phyloP scores from a whole-genome alignment of 2,888 invertebrate genomes.

The Chloroclysta siterata region DNA sequence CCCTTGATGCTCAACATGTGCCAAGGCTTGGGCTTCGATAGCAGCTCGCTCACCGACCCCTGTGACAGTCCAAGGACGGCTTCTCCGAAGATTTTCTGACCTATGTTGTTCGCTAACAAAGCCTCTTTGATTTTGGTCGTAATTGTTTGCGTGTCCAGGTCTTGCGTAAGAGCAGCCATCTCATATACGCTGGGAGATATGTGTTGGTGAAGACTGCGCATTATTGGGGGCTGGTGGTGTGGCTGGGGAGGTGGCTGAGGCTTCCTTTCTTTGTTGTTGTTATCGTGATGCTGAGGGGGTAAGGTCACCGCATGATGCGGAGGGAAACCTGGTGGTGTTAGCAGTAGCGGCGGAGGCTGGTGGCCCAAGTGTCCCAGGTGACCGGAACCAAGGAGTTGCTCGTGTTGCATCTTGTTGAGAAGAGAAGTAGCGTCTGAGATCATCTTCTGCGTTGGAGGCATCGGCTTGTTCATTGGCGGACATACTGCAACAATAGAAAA shows the following conservation, averaged over 20 bases:
- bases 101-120: constrained; percentile 97
- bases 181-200: constrained; percentile 98
- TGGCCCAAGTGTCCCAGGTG: constrained; percentile 83
- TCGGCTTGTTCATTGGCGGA: constrained; percentile 89
- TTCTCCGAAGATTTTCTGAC: constrained; percentile 99
- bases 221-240: constrained; percentile 87
- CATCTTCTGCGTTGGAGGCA: constrained; percentile 92
- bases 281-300: constrained; percentile 86
- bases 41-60: constrained; percentile 97
- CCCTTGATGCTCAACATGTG: constrained; percentile 99
- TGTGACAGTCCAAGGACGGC: constrained; percentile 98
- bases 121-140: constrained; percentile 99
- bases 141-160: constrained; percentile 97
- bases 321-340: constrained; percentile 91
- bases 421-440: constrained; percentile 88
- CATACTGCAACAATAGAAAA: constrained; percentile 80
- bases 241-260: constrained; percentile 84
- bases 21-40: constrained; percentile 99
- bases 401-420: constrained; percentile 89
- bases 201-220: constrained; percentile 92
- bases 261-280: constrained; percentile 85
- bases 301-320: constrained; percentile 90
- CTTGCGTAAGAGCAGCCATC: constrained; percentile 98
- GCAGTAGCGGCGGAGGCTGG: constrained; percentile 86
- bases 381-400: constrained; percentile 85